Base-by-base conservation (phyloP, 2,888 invertebrate species). In the Trachelus tabidus region DNA sequence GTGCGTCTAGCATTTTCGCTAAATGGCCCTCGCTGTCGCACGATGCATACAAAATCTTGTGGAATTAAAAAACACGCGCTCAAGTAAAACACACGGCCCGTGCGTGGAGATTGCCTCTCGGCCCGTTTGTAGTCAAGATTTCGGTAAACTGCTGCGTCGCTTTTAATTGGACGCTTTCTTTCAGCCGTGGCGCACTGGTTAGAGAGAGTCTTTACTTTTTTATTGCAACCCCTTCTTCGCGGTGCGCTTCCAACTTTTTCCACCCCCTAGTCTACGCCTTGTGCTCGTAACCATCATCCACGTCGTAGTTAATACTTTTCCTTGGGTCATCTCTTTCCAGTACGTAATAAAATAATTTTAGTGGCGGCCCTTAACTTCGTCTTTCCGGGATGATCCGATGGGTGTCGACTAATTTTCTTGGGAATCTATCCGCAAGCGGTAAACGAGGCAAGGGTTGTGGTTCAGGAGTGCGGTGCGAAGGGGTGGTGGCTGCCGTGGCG, bases 21-120 rank as follows among this genome's bases (percentile, higher is more conserved):
- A 89, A 90, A 89, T 88, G 85, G 85, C 84, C 83, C 85, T 84
- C 83, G 83, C 81, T 82, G 69, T 69, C 69, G 69, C 15, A 30
- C 69, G 82, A 81, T 31, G 84, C 82, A 84, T 85, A 84, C 84
- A 88, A 87, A 86, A 89, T 88, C 88, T 89, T 88, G 86, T 82
- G 87, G 86, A 88, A 88, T 89, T 89, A 89, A 90, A 88, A 88
- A 87, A 83, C 83, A 83, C 82, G 81, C 81, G 82, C 81, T 77
- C 80, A 75, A 80, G 77, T 78, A 73, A 79, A 76, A 69, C 33
- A 73, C 68, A 23, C n/a, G 34, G 68, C 33, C n/a, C 81, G 85
- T 84, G 84, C 82, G 84, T 82, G 82, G 83, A 87, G 88, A 86
- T 85, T 86, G 86, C 85, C 85, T 83, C 83, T 77, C 78, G 81